A percentile compares a stretch with the other conserved stretches of the same genome.
Evolutionary conservation across 2,113 vertebrate genomes (phyloP).

Genomic region (Phodopus roborovskii): DNA sequence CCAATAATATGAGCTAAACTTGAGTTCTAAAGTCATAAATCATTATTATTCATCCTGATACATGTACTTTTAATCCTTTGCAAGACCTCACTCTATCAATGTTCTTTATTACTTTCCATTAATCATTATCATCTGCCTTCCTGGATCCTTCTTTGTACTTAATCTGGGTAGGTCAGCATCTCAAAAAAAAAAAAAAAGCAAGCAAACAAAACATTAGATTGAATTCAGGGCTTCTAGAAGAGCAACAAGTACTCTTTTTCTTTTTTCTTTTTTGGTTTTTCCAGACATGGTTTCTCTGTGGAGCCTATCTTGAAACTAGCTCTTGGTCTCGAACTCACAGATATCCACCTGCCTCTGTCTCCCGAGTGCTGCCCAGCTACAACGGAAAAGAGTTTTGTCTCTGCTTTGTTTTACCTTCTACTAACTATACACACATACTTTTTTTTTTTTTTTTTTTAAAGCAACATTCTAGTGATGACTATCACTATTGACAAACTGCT

Average conservation of each 20-base stretch:
- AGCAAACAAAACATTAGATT: neutral
- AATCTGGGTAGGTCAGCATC: neutral
- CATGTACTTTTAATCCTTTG: neutral
- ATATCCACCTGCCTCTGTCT: no score
- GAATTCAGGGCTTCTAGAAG: neutral
- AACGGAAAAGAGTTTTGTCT: neutral
- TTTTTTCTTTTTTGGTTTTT: no score
- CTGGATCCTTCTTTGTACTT: slow-evolving; percentile 11
- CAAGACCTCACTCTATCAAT: slow-evolving; percentile 2
- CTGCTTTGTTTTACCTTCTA: neutral
- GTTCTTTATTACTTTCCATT: neutral
- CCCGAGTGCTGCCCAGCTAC: no score
- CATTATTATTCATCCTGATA: neutral
- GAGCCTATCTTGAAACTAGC: no score
- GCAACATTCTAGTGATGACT: neutral
- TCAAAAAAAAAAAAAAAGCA: neutral
- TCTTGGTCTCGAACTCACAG: no score
- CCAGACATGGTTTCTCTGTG: no score
- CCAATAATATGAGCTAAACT: slow-evolving; percentile 16
- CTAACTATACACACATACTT: neutral
- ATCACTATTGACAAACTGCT: neutral
- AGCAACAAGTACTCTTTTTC: neutral
- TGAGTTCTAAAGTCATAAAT: slow-evolving; percentile 31
- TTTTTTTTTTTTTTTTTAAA: neutral
- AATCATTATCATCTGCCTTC: neutral